Base-by-base conservation (phyloP, 2,113 vertebrate genomes). In the Pachycephala philippinensis region DNA sequence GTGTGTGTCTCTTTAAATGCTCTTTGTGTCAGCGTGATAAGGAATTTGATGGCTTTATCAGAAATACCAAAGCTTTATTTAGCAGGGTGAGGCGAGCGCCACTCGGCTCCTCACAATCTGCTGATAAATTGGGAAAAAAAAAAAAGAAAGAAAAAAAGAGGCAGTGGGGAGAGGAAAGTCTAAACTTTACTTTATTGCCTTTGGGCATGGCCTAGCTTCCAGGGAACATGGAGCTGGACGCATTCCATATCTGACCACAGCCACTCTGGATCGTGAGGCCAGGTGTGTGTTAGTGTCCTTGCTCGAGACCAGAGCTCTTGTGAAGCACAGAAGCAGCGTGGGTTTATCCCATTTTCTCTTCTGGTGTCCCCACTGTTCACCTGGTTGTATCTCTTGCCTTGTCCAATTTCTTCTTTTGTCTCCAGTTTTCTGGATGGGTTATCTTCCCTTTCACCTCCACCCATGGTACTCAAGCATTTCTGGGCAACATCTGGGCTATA, bases 11-110 rank as follows among this genome's bases (percentile, higher is more conserved):
- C 98, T 99, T 99, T 99, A 99, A 99, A 99, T 98, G 98, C 98
- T 98, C 98, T 98, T 98, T 98, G 94, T 98, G 98, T 98, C 98
- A 98, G 98, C 87, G 56, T 97, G 99, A 99, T 99, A 99, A 99
- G 99, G 99, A 99, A 99, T 99, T 99, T 99, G 99, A 99, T 99
- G 99, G 98, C 99, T 99, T 99, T 99, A 99, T 99, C 99, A 99
- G 99, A 99, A 99, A 99, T 99, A 99, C 98, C 99, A 98, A 97
- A 98, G 99, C 99, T 99, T 99, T 99, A 99, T 99, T 99, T 99
- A 99, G 99, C 99, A 98, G 99, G 98, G 98, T 98, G 99, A 99
- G 99, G 99, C 98, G 98, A 98, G 98, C 96, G 97, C 97, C 98
- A 98, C 98, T 98, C 98, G 97, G 98, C 98, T 98, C 97, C 94